Evolutionary conservation across 2,888 invertebrate genomes (phyloP).

Genomic region (Parasteatoda lunata): DNA sequence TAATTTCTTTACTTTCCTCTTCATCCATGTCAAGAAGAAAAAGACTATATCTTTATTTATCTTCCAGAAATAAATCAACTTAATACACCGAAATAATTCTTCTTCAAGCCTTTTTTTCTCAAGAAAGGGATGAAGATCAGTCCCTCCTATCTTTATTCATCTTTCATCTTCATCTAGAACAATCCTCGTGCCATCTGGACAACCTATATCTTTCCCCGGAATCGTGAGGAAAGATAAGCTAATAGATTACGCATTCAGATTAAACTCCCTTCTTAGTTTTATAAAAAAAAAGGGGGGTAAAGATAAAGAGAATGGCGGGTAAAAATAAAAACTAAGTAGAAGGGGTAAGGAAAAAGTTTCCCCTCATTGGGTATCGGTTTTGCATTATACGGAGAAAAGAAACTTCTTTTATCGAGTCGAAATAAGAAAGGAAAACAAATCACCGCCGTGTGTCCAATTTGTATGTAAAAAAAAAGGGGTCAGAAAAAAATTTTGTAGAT

Average conservation of each 20-base stretch:
- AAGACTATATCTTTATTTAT: too few relatives aligned
- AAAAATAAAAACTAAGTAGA: slow-evolving; percentile 8
- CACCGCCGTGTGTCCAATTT: slow-evolving; percentile 57
- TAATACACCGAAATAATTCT: too few relatives aligned
- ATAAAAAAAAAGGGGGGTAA: slow-evolving; percentile 7
- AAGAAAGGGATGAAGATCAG: slow-evolving; percentile 9
- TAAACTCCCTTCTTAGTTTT: slow-evolving; percentile 30
- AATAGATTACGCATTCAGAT: slow-evolving; percentile 58
- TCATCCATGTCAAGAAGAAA: too few relatives aligned
- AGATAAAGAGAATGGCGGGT: neutral
- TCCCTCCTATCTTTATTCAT: neutral
- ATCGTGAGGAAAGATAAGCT: slow-evolving; percentile 28
- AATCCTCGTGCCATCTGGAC: neutral
- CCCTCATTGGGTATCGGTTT: slow-evolving; percentile 57
- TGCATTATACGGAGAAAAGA: slow-evolving; percentile 60
- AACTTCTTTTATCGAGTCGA: slow-evolving; percentile 58
- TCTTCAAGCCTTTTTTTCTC: neutral
- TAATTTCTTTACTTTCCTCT: too few relatives aligned
- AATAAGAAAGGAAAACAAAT: slow-evolving; percentile 63
- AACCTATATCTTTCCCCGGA: neutral
- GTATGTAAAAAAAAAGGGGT: slow-evolving; percentile 12
- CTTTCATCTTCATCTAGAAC: neutral
- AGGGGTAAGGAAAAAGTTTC: slow-evolving; percentile 25
- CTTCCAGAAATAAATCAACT: too few relatives aligned
- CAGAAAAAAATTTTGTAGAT: neutral